Percentiles rank a stretch among this genome's conserved stretches.
These are phyloP conservation scores for Caradrina kadenii DNA, from an alignment of 2,888 invertebrate genomes.

Conservation along the genomic window DNA sequence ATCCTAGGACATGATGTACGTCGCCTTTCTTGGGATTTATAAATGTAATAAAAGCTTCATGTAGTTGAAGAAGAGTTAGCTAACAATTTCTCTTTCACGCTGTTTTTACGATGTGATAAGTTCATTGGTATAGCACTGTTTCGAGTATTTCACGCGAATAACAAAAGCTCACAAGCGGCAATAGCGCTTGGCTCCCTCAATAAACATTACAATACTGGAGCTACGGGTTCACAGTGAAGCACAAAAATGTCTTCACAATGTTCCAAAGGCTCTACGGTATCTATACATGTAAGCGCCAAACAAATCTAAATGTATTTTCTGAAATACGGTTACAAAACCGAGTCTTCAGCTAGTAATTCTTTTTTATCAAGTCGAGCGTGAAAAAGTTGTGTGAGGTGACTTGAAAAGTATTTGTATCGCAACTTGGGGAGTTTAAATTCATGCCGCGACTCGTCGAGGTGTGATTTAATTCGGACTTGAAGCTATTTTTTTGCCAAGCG, in stretches of 20 bases:
- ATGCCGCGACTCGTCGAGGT: conserved; percentile 52
- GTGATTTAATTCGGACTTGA: conserved; percentile 66
- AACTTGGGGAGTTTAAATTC: conserved; percentile 62
- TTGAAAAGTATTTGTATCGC: conserved; percentile 53
- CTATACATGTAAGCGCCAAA: conserved; percentile 20
- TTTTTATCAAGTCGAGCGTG: conserved; percentile 55
- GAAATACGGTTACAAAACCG: conserved; percentile 33
- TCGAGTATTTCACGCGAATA: conserved; percentile 23
- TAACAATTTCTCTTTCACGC: conserved; percentile 23
- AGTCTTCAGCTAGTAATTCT: conserved; percentile 40
- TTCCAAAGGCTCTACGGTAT: conserved; percentile 30
- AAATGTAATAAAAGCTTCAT: conserved; percentile 17
- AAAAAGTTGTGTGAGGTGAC: conserved; percentile 53
- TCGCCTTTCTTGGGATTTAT: conserved; percentile 40
- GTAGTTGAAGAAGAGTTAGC: not conserved
- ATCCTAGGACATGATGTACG: conserved; percentile 34
- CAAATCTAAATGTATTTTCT: conserved; percentile 45
- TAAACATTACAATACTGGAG: conserved; percentile 43
- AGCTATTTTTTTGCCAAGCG: conserved; percentile 48
- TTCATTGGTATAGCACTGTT: conserved; percentile 21
- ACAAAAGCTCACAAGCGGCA: conserved; percentile 36
- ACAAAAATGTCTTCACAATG: conserved; percentile 28
- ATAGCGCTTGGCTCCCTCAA: conserved; percentile 21
- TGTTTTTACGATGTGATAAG: conserved; percentile 37
- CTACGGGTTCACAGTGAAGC: conserved; percentile 16